These are phyloP conservation scores for Mizuhopecten yessoensis DNA, from an alignment of 1,140 invertebrate species.

Conservation along the genomic window DNA sequence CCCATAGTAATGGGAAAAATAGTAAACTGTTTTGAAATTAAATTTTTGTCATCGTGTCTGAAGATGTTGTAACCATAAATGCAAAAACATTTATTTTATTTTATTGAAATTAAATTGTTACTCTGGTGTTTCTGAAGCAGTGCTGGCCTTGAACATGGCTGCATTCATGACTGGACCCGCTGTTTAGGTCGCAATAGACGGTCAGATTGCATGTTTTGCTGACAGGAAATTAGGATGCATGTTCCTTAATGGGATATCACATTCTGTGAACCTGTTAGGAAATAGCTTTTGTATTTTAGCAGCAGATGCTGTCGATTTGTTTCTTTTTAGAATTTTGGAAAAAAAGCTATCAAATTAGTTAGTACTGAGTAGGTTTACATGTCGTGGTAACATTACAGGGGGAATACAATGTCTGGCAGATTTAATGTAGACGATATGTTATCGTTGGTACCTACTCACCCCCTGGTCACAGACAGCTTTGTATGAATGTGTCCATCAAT, in stretches of 20 bases:
- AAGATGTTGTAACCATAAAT: background rate
- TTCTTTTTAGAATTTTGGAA: background rate
- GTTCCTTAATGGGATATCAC: background rate
- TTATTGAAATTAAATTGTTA: background rate
- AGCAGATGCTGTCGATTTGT: background rate
- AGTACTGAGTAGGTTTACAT: background rate
- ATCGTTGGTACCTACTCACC: background rate
- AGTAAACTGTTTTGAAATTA: background rate
- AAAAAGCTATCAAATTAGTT: background rate
- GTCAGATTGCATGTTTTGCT: background rate
- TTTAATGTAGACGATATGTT: background rate
- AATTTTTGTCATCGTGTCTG: background rate
- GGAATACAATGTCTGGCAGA: background rate
- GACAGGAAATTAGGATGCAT: constrained; percentile 17
- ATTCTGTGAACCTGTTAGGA: background rate
- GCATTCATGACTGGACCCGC: background rate
- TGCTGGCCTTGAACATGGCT: background rate
- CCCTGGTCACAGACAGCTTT: background rate
- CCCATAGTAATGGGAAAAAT: background rate
- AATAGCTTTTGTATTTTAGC: background rate
- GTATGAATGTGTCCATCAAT: background rate
- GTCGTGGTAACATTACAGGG: background rate
- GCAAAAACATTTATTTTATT: background rate
- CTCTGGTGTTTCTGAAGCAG: background rate
- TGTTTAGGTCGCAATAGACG: background rate